These are phyloP conservation scores for Triplophysa bombifrons DNA, from an alignment of 2,797 vertebrate genomes.

Conservation along the genomic window DNA sequence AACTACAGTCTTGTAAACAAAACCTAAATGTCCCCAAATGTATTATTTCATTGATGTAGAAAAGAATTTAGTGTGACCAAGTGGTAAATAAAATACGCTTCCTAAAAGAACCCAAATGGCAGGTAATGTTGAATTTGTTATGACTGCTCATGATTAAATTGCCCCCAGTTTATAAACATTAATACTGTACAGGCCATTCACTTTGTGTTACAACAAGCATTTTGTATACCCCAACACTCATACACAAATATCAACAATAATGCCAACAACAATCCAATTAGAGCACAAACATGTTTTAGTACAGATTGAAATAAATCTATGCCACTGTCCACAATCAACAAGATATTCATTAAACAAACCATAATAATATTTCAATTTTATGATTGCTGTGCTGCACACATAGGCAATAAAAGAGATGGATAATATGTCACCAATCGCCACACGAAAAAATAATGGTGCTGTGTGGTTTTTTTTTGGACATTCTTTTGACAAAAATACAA, in stretches of 20 bases:
- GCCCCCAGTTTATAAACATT: not conserved
- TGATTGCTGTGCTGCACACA: no score
- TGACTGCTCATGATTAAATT: not conserved
- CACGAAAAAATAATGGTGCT: no score
- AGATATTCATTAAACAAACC: no score
- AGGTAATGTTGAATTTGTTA: not conserved
- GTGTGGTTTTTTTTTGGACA: no score
- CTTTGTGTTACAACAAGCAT: not conserved
- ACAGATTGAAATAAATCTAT: no score
- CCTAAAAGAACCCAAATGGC: not conserved
- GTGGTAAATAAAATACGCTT: not conserved
- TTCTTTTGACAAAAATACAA: no score
- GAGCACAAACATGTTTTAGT: not conserved
- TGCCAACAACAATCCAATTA: not conserved
- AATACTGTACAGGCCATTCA: not conserved
- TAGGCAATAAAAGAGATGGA: no score
- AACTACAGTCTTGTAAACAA: not conserved
- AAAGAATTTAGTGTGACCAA: not conserved
- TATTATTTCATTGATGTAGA: not conserved
- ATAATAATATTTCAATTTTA: no score
- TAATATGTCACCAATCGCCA: no score
- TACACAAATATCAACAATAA: not conserved
- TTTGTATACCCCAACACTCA: not conserved
- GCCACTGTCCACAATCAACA: no score
- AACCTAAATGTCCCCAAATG: not conserved